Evolutionary conservation across 2,888 invertebrate species (phyloP).

Genomic region (Sminthurinus aureus): DNA sequence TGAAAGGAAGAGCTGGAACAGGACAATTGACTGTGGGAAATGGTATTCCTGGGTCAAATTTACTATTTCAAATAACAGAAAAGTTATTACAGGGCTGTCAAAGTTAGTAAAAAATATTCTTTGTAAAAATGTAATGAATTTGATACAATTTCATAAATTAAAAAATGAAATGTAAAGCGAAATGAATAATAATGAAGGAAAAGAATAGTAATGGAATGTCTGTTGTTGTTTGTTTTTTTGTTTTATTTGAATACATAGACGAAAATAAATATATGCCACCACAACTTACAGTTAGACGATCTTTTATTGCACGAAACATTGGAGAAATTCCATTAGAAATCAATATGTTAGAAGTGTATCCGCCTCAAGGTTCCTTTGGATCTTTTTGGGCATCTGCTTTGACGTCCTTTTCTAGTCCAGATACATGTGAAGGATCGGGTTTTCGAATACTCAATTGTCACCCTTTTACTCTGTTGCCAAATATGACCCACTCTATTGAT

Average conservation of each 20-base stretch:
- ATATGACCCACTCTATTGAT: conserved; percentile 70
- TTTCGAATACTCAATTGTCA: conserved; percentile 79
- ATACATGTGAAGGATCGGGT: conserved; percentile 78
- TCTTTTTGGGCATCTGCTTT: conserved; percentile 57
- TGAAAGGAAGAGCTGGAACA: conserved; percentile 83
- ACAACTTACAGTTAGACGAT: conserved; percentile 77
- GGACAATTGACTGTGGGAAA: conserved; percentile 90
- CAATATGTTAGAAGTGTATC: conserved; percentile 53
- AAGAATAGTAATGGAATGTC: too few species aligned
- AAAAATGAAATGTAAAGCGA: too few species aligned
- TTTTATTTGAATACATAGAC: conserved; percentile 55
- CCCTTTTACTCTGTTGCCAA: conserved; percentile 75
- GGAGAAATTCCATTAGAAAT: conserved; percentile 86
- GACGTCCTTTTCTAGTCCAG: conserved; percentile 38
- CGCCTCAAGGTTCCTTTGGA: conserved; percentile 50
- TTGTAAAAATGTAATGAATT: background rate
- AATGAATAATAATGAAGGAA: too few species aligned
- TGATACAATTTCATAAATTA: too few species aligned
- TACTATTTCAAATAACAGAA: conserved; percentile 82
- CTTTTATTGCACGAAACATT: conserved; percentile 87
- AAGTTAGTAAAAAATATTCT: conserved; percentile 64
- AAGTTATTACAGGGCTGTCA: conserved; percentile 71
- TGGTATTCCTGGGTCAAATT: conserved; percentile 77
- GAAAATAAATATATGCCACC: conserved; percentile 66
- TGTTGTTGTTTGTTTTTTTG: background rate